A percentile compares a stretch with the other conserved stretches of the same genome.
Conservation (phyloP, 2,113 vertebrate species). For the Callocephalon fimbriatum region DNA sequence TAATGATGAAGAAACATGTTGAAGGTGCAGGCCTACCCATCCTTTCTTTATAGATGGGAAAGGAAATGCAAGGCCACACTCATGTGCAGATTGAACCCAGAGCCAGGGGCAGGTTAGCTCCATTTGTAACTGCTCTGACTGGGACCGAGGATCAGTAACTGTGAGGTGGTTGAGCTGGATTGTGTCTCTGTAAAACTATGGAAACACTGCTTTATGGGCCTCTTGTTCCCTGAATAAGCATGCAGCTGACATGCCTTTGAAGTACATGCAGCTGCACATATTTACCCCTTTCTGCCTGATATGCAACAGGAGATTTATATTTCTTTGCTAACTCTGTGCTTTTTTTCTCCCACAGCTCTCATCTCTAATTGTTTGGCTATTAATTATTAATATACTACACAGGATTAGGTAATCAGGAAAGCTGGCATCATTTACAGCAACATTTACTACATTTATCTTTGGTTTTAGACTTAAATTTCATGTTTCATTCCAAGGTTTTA, state of each 20-base stretch:
- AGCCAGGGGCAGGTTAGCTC: not conserved
- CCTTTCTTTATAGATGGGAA: not conserved
- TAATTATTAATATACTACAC: slow-evolving; percentile 30
- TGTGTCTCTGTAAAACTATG: not conserved
- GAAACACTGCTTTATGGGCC: not conserved
- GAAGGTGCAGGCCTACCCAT: not conserved
- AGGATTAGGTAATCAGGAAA: slow-evolving; percentile 42
- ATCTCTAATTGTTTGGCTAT: not conserved
- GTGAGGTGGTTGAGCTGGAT: not conserved
- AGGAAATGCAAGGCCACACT: not conserved
- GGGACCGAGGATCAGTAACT: not conserved
- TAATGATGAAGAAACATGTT: fast-evolving
- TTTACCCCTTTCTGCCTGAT: slow-evolving; percentile 38
- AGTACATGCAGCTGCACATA: slow-evolving; percentile 29
- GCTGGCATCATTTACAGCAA: not conserved
- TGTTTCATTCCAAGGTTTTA: slow-evolving; percentile 69
- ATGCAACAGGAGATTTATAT: slow-evolving; percentile 11
- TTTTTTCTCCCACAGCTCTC: not conserved
- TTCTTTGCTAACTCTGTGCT: slow-evolving; percentile 2
- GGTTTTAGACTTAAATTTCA: slow-evolving; percentile 58
- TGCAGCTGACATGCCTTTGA: slow-evolving; percentile 30
- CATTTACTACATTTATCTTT: slow-evolving; percentile 35
- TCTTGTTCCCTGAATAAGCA: not conserved
- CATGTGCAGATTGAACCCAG: fast-evolving
- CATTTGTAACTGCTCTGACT: not conserved